Evolutionary conservation across 2,888 invertebrate species (phyloP).

Genomic region (Cerceris rybyensis): DNA sequence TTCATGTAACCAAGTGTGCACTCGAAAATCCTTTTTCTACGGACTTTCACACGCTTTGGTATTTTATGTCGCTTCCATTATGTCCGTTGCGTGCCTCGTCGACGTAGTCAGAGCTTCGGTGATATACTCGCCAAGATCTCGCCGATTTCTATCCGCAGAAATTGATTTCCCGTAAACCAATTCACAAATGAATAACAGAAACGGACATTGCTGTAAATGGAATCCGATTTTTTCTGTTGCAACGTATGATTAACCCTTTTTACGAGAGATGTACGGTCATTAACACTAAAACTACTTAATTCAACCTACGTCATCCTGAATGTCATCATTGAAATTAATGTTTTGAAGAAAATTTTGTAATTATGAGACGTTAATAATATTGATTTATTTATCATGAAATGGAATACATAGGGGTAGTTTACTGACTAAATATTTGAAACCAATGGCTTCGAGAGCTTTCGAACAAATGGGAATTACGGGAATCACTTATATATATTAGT

Average conservation of each 20-base stretch:
- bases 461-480: too few relatives aligned
- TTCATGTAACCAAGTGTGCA: not conserved
- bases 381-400: too few relatives aligned
- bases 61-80: constrained; percentile 28
- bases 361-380: too few relatives aligned
- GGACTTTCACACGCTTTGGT: constrained; percentile 31
- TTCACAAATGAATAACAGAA: not conserved
- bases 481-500: too few relatives aligned
- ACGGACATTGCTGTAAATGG: not conserved
- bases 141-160: constrained; percentile 18
- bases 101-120: constrained; percentile 22
- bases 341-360: too few relatives aligned
- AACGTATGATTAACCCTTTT: not conserved
- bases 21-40: constrained; percentile 20
- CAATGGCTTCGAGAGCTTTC: too few relatives aligned
- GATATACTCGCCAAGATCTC: constrained; percentile 17
- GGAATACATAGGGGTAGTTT: too few relatives aligned
- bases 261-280: too few relatives aligned
- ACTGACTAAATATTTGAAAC: too few relatives aligned
- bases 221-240: not conserved
- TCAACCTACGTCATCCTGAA: too few relatives aligned
- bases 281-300: too few relatives aligned
- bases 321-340: too few relatives aligned
- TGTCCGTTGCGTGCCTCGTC: constrained; percentile 30
- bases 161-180: constrained; percentile 12